Evolutionary conservation across 2,113 vertebrate genomes (phyloP).

Genomic region (Mugil cephalus): DNA sequence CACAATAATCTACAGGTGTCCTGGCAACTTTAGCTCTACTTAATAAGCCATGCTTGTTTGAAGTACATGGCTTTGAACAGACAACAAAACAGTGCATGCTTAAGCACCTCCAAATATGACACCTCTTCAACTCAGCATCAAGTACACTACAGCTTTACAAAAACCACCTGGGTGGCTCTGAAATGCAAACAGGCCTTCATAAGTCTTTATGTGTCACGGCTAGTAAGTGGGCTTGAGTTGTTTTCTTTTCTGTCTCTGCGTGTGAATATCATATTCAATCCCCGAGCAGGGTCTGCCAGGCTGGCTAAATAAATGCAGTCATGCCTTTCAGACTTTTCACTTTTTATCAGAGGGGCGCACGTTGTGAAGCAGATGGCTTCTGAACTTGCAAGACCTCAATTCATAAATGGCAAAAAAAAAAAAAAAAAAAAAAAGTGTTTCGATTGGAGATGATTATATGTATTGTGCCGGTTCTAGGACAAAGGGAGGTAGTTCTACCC

Average conservation of each 20-base stretch:
- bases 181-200: slow-evolving; percentile 79
- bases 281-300: slow-evolving; percentile 45
- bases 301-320: slow-evolving; percentile 69
- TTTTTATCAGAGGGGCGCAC: slow-evolving; percentile 53
- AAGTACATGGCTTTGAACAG: slow-evolving; percentile 78
- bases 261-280: slow-evolving; percentile 55
- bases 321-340: slow-evolving; percentile 52
- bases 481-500: neutral
- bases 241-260: slow-evolving; percentile 63
- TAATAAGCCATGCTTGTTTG: slow-evolving; percentile 77
- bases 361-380: slow-evolving; percentile 41
- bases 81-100: slow-evolving; percentile 78
- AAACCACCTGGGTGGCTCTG: slow-evolving; percentile 79
- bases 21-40: slow-evolving; percentile 77
- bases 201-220: slow-evolving; percentile 73
- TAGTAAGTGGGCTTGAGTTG: slow-evolving; percentile 67
- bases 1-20: slow-evolving; percentile 78
- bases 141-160: slow-evolving; percentile 76
- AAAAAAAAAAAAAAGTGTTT: slow-evolving; percentile 18
- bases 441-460: neutral
- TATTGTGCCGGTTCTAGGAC: neutral
- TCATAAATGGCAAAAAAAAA: slow-evolving; percentile 28
- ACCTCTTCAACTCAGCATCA: slow-evolving; percentile 78
- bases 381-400: slow-evolving; percentile 16
- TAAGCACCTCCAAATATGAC: slow-evolving; percentile 79